Evolutionary conservation across 2,888 invertebrate species (phyloP), one percentile per base, ranked within the genome.

Genomic region (Lathronympha strigana): DNA sequence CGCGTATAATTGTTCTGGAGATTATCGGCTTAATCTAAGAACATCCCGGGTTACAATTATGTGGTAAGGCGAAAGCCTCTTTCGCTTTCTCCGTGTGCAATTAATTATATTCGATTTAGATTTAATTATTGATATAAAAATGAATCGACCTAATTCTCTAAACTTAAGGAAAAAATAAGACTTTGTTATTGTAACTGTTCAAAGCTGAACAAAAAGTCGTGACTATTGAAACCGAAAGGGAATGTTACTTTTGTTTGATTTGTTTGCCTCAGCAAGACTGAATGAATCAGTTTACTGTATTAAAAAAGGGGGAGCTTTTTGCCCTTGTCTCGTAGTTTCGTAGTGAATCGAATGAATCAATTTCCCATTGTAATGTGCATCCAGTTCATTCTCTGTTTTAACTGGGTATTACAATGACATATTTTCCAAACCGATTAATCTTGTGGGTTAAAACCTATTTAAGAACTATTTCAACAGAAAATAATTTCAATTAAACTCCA

Each of bases 161-260:
- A 21, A 51, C 19, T 31, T 28, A 33, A 19, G 8, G n/a, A 33
- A 53, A 13, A 33, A 33, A 13, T 1, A 21, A 53, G 19, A 33
- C 33, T n/a, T n/a, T 21, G 51, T 6, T 15, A 33, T 51, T 51
- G 50, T 47, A 21, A 53, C 8, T 13, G 19, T 13, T 51, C 31
- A n/a, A 19, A 53, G 21, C 21, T 21, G 21, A 36, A 21, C 9
- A 19, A 28, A 51, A 19, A 53, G 36, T 36, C 53, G 53, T 53
- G 53, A 53, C 36, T 53, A 53, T 53, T 53, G 53, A 53, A 53
- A 53, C 36, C 53, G 36, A 53, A 53, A 53, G 51, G 21, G 51
- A 51, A 51, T 51, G 51, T 11, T 53, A 21, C 36, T 53, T 53
- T 53, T 53, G 21, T 36, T 47, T 23, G 25, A 15, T 28, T n/a